phyloP scores from a whole-genome alignment of 2,888 invertebrate species.

The Shargacucullia verbasci region DNA sequence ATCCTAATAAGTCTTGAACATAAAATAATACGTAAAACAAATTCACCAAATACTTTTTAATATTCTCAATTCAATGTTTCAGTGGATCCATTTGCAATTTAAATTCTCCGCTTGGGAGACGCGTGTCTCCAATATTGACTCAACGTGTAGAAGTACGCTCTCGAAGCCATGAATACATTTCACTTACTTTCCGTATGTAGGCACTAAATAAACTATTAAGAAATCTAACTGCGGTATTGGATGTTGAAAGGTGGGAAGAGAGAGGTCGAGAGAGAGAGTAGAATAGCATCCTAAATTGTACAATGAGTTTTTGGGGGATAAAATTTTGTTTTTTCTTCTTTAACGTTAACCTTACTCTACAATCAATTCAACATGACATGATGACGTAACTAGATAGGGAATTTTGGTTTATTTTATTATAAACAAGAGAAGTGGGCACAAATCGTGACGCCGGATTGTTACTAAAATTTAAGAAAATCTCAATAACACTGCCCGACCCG shows the following conservation, averaged over 20 bases:
- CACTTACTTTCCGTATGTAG: conserved; percentile 34
- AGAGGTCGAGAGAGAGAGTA: too few relatives aligned
- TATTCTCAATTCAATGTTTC: conserved; percentile 70
- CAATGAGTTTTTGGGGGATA: too few relatives aligned
- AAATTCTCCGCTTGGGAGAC: conserved; percentile 71
- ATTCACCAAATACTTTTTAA: conserved; percentile 51
- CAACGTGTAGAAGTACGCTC: conserved; percentile 52
- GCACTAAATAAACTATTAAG: conserved; percentile 49
- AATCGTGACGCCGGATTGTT: too few relatives aligned
- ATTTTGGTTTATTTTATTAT: too few relatives aligned
- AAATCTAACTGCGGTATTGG: conserved; percentile 18
- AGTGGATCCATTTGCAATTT: conserved; percentile 77
- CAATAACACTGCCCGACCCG: too few relatives aligned
- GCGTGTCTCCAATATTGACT: conserved; percentile 75
- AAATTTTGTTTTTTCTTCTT: too few relatives aligned
- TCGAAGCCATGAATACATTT: conserved; percentile 56
- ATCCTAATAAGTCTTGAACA: conserved; percentile 18
- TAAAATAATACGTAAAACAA: conserved; percentile 10
- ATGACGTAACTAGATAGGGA: conserved; percentile 4
- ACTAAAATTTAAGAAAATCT: too few relatives aligned
- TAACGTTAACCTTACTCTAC: too few relatives aligned
- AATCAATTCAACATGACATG: background rate
- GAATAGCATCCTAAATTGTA: too few relatives aligned
- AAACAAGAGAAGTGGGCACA: too few relatives aligned
- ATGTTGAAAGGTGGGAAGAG: background rate